phyloP scores from a whole-genome alignment of 2,113 vertebrate genomes.

The Myotis davidii region DNA sequence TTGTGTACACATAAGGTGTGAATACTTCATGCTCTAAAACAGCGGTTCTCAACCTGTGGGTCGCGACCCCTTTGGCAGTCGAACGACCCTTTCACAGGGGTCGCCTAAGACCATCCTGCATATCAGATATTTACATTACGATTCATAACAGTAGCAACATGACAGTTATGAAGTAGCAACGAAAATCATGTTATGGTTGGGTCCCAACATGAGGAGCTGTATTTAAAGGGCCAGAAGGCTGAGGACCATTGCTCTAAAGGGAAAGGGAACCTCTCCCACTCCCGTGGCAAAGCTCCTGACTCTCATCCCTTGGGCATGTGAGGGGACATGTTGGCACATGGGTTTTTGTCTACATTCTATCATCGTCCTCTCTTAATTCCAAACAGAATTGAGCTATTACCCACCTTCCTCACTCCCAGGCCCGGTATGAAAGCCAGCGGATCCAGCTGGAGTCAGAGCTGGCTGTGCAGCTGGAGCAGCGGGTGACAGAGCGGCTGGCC shows the following conservation, averaged over 20 bases:
- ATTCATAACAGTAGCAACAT: too few relatives aligned
- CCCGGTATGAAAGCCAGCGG: slow-evolving; percentile 85
- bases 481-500: slow-evolving; percentile 81
- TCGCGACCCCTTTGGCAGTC: too few relatives aligned
- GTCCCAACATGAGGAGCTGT: too few relatives aligned
- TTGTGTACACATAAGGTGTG: background rate
- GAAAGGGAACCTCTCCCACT: background rate
- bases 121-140: too few relatives aligned
- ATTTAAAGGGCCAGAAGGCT: too few relatives aligned
- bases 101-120: too few relatives aligned
- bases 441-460: slow-evolving; percentile 86
- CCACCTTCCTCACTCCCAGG: slow-evolving; percentile 64
- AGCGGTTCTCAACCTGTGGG: too few relatives aligned
- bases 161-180: too few relatives aligned
- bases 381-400: background rate
- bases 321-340: background rate
- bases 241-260: background rate
- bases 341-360: background rate
- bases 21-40: background rate
- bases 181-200: too few relatives aligned
- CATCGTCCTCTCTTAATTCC: background rate
- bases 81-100: too few relatives aligned
- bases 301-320: background rate
- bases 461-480: slow-evolving; percentile 84
- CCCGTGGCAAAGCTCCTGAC: background rate